These are phyloP conservation scores for Oryzias melastigma DNA, from an alignment of 2,113 vertebrate species.

Conservation along the genomic window DNA sequence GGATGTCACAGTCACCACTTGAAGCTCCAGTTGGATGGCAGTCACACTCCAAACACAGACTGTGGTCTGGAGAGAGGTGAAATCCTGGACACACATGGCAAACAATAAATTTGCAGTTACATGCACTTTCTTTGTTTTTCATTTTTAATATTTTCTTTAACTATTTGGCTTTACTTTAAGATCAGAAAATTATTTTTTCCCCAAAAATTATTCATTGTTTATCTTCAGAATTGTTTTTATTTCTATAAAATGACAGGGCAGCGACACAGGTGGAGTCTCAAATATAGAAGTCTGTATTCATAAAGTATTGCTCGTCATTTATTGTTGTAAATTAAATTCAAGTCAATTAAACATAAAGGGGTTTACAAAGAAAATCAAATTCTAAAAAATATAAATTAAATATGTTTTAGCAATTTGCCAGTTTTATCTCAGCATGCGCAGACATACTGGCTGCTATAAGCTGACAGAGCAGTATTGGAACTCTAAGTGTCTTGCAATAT, in stretches of 20 bases:
- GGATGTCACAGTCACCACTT: slow-evolving; percentile 73
- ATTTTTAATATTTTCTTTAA: background rate
- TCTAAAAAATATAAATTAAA: no score
- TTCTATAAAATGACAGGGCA: no score
- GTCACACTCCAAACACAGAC: slow-evolving; percentile 80
- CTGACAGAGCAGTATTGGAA: slow-evolving; percentile 8
- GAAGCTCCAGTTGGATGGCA: slow-evolving; percentile 82
- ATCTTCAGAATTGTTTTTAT: no score
- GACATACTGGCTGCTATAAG: slow-evolving; percentile 11
- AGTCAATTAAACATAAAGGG: no score
- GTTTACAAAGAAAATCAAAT: no score
- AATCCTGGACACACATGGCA: slow-evolving; percentile 76
- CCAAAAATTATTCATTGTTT: no score
- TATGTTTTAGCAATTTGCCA: no score
- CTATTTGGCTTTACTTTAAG: background rate
- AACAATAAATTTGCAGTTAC: background rate
- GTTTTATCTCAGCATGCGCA: slow-evolving; percentile 2
- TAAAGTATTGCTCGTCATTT: no score
- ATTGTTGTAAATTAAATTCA: no score
- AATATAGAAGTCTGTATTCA: no score
- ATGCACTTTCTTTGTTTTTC: background rate
- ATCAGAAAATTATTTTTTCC: no score
- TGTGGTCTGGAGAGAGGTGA: slow-evolving; percentile 65
- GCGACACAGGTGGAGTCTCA: no score
- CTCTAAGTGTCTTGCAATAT: slow-evolving; percentile 1